Evolutionary conservation across 2,113 vertebrate genomes (phyloP), one percentile per base, ranked within the genome.

Genomic region (Felis chaus): DNA sequence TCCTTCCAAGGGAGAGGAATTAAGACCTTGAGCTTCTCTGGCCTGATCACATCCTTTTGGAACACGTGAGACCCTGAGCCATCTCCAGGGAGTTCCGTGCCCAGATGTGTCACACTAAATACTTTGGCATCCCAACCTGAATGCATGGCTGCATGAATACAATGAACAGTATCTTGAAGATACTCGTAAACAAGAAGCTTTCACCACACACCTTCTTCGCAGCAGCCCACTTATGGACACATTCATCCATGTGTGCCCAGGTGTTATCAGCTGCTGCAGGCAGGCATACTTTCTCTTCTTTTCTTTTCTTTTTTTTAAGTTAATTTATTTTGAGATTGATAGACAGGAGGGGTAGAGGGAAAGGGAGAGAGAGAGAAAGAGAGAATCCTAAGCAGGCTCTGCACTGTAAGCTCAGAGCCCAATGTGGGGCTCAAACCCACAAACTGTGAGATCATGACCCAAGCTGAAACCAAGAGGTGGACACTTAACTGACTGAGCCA

Each of bases 161-260:
- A 39, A 57, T 79, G 48, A 33, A 69, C 21, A 57, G 13, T 83
- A 36, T 82, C 50, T 82, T 57, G 53, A 78, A 39, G 76, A 65
- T 13, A n/a, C 15, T 6, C 25, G 18, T 48, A 27, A 69, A 39
- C 6, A 53, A 21, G 31, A 73, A 87, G 61, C 14, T 78, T 45
- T 45, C 13, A 45, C 16, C 27, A 88, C 63, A 91, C 23, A 33
- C 15, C 27, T 88, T 73, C 76, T 83, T 87, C 31, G 14, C 13
- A 36, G 33, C 11, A 29, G 8, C 29, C 33, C 23, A 66, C n/a
- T n/a, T 31, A 29, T 0, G 2, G 10, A 48, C 15, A 53, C 4
- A 3, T 29, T 83, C 8, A 13, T 10, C 8, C 19, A 45, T 4
- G 2, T 25, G 74, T 90, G 13, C 29, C 29, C 9, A 7, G 66